A percentile compares a stretch with the other conserved stretches of the same genome.
Evolutionary conservation across 2,113 vertebrate genomes (phyloP).

Genomic region (Nematolebias whitei): DNA sequence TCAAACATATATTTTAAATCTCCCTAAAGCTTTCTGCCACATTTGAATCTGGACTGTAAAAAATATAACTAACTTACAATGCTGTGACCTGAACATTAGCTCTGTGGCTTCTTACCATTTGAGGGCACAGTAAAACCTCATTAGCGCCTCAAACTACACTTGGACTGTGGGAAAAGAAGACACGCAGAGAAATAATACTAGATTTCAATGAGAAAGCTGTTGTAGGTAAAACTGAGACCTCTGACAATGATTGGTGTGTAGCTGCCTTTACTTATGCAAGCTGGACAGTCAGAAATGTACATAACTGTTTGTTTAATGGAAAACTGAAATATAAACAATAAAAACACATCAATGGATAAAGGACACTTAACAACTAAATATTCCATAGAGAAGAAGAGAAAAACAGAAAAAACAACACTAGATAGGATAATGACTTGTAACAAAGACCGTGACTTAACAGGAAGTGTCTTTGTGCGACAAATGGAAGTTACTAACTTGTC

Average conservation of each 20-base stretch:
- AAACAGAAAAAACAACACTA: slow-evolving; percentile 9
- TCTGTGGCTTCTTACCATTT: slow-evolving; percentile 21
- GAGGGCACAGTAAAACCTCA: slow-evolving; percentile 35
- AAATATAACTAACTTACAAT: slow-evolving; percentile 10
- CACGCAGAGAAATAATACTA: not conserved
- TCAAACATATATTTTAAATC: not conserved
- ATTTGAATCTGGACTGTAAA: not conserved
- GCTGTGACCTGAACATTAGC: slow-evolving; percentile 14
- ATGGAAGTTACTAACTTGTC: slow-evolving; percentile 63
- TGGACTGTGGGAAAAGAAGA: not conserved
- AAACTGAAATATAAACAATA: not conserved
- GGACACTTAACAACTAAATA: slow-evolving; percentile 8
- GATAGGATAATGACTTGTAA: slow-evolving; percentile 30
- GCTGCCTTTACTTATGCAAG: slow-evolving; percentile 21
- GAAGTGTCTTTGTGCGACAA: slow-evolving; percentile 56
- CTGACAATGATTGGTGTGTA: not conserved
- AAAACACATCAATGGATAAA: not conserved
- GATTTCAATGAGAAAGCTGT: not conserved
- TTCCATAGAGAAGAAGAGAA: slow-evolving; percentile 16
- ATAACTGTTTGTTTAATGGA: not conserved
- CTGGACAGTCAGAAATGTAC: not conserved
- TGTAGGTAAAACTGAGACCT: slow-evolving; percentile 4
- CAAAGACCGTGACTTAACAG: slow-evolving; percentile 52
- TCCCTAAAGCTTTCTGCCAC: no score
- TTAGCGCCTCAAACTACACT: slow-evolving; percentile 31